Percentiles rank a stretch among this genome's conserved stretches.
Conservation (phyloP, 1,140 invertebrate genomes). For the Pseudobourletiella spinata region DNA sequence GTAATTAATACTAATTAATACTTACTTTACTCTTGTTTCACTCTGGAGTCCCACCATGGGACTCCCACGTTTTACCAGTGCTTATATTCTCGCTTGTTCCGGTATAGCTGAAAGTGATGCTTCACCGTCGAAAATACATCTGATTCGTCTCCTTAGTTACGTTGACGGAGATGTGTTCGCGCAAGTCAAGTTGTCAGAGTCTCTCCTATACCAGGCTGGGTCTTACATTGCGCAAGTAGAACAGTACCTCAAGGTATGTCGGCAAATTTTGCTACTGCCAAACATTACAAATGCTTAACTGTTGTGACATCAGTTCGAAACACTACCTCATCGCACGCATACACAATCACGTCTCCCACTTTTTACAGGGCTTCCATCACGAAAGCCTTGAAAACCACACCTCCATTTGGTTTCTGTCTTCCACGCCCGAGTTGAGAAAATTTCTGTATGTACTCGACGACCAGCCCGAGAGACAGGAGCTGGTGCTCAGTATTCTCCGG, state of each 20-base stretch:
- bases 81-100: too few species aligned
- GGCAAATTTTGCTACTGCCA: background rate
- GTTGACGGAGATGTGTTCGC: slow-evolving; percentile 59
- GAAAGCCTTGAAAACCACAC: slow-evolving; percentile 54
- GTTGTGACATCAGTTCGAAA: too few species aligned
- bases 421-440: slow-evolving; percentile 55
- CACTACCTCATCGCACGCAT: too few species aligned
- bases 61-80: too few species aligned
- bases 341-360: too few species aligned
- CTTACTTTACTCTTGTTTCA: too few species aligned
- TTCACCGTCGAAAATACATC: slow-evolving; percentile 8
- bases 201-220: slow-evolving; percentile 60
- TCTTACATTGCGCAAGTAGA: slow-evolving; percentile 57
- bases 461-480: slow-evolving; percentile 42
- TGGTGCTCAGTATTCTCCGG: slow-evolving; percentile 56
- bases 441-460: slow-evolving; percentile 61
- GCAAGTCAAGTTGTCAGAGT: slow-evolving; percentile 47
- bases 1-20: too few species aligned
- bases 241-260: slow-evolving; percentile 51
- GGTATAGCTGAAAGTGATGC: background rate
- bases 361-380: slow-evolving; percentile 60
- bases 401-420: slow-evolving; percentile 61
- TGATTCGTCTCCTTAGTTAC: slow-evolving; percentile 60
- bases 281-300: background rate
- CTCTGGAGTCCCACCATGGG: too few species aligned